These are phyloP conservation scores for Neogobius melanostomus DNA, from an alignment of 2,113 vertebrate species.

Conservation along the genomic window DNA sequence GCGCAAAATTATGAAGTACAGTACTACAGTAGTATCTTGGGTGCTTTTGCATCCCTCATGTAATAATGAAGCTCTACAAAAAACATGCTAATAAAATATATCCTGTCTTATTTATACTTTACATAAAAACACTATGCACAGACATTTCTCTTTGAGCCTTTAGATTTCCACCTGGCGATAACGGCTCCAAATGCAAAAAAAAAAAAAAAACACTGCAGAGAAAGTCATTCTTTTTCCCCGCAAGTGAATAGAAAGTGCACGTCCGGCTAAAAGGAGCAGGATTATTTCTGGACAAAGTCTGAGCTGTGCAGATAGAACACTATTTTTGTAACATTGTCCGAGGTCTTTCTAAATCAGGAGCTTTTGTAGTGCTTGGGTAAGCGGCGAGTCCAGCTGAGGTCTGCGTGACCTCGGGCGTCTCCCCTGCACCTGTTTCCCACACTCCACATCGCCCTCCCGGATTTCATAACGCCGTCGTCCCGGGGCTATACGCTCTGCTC, in stretches of 20 bases:
- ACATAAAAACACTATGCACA: background rate
- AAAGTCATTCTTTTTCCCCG: background rate
- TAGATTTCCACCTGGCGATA: background rate
- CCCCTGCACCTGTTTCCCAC: slow-evolving; percentile 40
- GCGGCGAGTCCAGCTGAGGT: slow-evolving; percentile 32
- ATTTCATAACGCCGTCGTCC: slow-evolving; percentile 5
- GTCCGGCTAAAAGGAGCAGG: background rate
- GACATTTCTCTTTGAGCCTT: background rate
- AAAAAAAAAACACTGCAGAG: background rate
- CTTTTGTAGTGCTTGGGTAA: slow-evolving; percentile 59
- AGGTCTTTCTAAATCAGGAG: slow-evolving; percentile 28
- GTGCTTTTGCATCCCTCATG: background rate
- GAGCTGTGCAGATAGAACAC: slow-evolving; percentile 14
- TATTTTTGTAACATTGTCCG: slow-evolving; percentile 12
- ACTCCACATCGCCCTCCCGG: slow-evolving; percentile 9
- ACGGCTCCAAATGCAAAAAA: too few species aligned
- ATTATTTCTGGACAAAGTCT: slow-evolving; percentile 14
- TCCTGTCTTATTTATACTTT: background rate
- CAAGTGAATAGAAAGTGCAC: background rate
- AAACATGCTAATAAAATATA: background rate
- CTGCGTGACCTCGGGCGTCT: slow-evolving; percentile 34
- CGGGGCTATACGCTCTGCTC: slow-evolving; percentile 1
- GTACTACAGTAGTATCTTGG: background rate
- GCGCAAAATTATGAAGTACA: background rate
- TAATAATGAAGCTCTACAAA: background rate